phyloP scores from a whole-genome alignment of 2,797 vertebrate species.

The Peromyscus nudipes region DNA sequence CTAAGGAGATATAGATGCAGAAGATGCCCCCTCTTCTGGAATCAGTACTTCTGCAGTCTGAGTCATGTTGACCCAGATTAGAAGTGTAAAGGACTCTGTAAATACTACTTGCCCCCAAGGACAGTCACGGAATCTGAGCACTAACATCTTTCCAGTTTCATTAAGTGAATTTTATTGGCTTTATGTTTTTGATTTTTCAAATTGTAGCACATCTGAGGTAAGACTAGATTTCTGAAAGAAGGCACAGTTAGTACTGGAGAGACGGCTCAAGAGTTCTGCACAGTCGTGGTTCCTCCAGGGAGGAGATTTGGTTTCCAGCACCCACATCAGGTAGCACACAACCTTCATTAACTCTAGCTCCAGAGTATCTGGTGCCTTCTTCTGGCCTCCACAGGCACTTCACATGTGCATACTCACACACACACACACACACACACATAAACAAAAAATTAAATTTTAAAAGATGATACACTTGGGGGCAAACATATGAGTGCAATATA shows the following conservation, averaged over 20 bases:
- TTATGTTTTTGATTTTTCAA: conserved; percentile 49
- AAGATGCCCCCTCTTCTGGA: background rate
- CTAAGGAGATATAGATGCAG: background rate
- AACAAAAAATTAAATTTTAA: background rate
- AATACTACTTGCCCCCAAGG: background rate
- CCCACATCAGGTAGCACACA: no score
- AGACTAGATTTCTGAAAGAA: conserved; percentile 37
- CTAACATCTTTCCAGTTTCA: conserved; percentile 29
- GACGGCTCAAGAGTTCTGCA: background rate
- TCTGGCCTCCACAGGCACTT: background rate
- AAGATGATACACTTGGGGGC: background rate
- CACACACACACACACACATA: background rate
- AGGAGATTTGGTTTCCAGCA: background rate
- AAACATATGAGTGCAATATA: background rate
- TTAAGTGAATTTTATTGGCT: conserved; percentile 12
- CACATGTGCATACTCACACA: background rate
- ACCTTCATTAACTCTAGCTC: background rate
- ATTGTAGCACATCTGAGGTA: background rate
- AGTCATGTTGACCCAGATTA: background rate
- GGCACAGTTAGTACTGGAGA: background rate
- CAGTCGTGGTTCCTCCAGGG: background rate
- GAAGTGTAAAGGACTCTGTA: background rate
- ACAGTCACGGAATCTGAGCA: background rate
- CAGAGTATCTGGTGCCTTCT: background rate
- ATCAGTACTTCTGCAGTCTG: background rate